A percentile compares a stretch with the other conserved stretches of the same genome.
Evolutionary conservation across 1,140 invertebrate genomes (phyloP).

Genomic region (Diabrotica undecimpunctata): DNA sequence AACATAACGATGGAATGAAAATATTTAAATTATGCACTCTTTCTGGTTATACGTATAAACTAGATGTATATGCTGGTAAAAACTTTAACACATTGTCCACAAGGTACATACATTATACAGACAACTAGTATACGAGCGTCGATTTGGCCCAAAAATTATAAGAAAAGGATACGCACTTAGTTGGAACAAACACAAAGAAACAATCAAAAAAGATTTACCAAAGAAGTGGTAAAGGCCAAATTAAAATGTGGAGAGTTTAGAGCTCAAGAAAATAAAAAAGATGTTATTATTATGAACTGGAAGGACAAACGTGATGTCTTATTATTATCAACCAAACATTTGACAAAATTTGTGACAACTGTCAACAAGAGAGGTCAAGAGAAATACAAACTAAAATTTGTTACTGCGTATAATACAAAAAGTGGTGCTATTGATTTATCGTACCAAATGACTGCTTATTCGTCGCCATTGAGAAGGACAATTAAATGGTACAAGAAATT

Average conservation of each 20-base stretch:
- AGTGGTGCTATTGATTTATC: neutral
- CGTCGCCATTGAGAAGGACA: no score
- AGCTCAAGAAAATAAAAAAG: no score
- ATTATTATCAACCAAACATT: neutral
- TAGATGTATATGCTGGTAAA: neutral
- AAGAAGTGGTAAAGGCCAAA: neutral
- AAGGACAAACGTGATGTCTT: neutral
- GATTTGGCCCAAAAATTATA: conserved; percentile 44
- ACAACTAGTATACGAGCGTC: conserved; percentile 45
- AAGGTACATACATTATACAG: conserved; percentile 33
- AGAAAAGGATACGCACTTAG: conserved; percentile 46
- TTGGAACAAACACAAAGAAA: conserved; percentile 25
- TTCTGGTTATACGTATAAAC: neutral
- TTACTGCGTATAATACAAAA: neutral
- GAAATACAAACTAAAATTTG: neutral
- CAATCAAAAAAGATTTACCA: neutral
- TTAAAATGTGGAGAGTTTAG: neutral
- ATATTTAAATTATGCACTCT: neutral
- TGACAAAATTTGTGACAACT: neutral
- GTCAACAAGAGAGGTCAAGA: neutral
- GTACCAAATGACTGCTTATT: neutral
- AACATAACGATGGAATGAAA: neutral
- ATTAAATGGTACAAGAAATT: no score
- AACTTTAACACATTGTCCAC: conserved; percentile 22
- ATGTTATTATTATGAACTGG: neutral